phyloP scores from a whole-genome alignment of 2,797 vertebrate species.

The Cebuella pygmaea region DNA sequence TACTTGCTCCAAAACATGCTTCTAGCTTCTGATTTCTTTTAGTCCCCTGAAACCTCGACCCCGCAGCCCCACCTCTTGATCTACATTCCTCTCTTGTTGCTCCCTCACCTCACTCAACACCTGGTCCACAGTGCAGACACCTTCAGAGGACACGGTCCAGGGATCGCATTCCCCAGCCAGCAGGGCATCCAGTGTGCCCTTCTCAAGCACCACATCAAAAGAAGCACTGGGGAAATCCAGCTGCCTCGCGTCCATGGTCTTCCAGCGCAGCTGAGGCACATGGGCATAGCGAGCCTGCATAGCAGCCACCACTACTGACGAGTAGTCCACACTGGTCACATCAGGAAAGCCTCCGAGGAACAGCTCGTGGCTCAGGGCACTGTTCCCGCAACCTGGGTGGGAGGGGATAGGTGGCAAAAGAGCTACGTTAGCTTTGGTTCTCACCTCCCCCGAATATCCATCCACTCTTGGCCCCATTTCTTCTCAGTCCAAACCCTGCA shows the following conservation, averaged over 20 bases:
- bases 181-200: slow-evolving; percentile 93
- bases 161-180: slow-evolving; percentile 92
- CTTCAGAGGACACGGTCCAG: slow-evolving; percentile 88
- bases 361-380: slow-evolving; percentile 91
- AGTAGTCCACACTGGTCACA: slow-evolving; percentile 95
- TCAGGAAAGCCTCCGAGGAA: slow-evolving; percentile 88
- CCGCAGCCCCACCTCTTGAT: not conserved
- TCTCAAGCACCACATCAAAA: slow-evolving; percentile 94
- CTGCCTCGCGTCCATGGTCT: slow-evolving; percentile 91
- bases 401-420: not conserved
- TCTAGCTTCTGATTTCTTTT: slow-evolving; percentile 16
- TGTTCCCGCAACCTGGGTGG: slow-evolving; percentile 93
- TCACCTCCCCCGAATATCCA: not conserved
- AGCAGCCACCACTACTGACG: slow-evolving; percentile 89
- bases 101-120: slow-evolving; percentile 85
- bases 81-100: not conserved
- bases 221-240: slow-evolving; percentile 87
- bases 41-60: not conserved
- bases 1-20: not conserved
- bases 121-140: slow-evolving; percentile 84
- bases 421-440: not conserved
- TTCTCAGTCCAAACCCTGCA: not conserved
- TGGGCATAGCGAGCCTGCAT: slow-evolving; percentile 87
- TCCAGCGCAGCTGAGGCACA: slow-evolving; percentile 90
- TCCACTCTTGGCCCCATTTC: not conserved